phyloP scores from a whole-genome alignment of 2,113 vertebrate species.

The Laticauda laticaudata region DNA sequence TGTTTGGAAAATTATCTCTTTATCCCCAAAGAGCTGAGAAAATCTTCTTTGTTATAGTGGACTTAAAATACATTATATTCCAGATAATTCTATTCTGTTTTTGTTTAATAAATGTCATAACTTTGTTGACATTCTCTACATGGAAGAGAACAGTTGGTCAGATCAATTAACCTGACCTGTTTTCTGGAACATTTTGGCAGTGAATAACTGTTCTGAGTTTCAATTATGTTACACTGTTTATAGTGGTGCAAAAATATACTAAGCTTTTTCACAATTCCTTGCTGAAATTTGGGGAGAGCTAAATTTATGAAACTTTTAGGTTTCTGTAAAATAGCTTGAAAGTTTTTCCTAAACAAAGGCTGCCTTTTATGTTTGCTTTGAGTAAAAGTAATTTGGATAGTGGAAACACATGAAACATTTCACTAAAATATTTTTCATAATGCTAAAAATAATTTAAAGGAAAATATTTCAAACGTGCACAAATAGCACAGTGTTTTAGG shows the following conservation, averaged over 20 bases:
- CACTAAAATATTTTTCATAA: neutral
- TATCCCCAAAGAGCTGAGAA: neutral
- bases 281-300: neutral
- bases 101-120: neutral
- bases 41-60: neutral
- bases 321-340: neutral
- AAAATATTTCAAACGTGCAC: neutral
- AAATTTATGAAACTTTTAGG: neutral
- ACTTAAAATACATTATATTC: neutral
- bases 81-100: conserved; percentile 1
- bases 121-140: neutral
- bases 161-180: neutral
- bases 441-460: neutral
- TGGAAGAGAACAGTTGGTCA: neutral
- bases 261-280: neutral
- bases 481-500: neutral
- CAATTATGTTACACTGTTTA: neutral
- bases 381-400: neutral
- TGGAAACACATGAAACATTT: neutral
- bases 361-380: neutral
- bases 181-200: neutral
- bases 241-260: neutral
- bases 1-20: neutral
- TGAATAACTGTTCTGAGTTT: neutral
- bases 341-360: neutral